phyloP scores from a whole-genome alignment of 2,113 vertebrate species.

The Megaceryle torquata region DNA sequence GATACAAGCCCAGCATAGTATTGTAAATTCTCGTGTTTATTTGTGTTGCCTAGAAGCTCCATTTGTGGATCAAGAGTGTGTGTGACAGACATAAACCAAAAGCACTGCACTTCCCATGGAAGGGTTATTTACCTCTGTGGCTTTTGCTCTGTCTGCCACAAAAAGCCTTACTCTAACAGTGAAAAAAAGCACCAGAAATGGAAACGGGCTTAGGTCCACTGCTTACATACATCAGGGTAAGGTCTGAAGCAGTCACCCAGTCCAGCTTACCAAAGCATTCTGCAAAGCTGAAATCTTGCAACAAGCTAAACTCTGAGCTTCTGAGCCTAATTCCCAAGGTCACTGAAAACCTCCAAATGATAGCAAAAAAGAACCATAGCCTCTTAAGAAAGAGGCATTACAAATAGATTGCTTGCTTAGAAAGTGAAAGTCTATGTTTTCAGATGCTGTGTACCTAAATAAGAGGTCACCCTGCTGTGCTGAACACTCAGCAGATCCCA shows the following conservation, averaged over 20 bases:
- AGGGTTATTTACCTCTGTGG: background rate
- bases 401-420: background rate
- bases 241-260: background rate
- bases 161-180: background rate
- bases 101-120: background rate
- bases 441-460: background rate
- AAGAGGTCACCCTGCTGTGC: background rate
- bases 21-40: background rate
- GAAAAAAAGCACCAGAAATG: background rate
- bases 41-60: conserved; percentile 2
- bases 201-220: background rate
- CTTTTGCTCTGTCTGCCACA: background rate
- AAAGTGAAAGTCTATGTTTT: background rate
- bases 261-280: background rate
- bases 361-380: background rate
- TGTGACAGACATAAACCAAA: background rate
- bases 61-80: background rate
- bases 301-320: background rate
- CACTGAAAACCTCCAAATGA: background rate
- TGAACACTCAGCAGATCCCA: background rate
- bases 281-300: background rate
- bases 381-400: background rate
- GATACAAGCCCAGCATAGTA: background rate
- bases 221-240: background rate
- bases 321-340: background rate